Conservation (phyloP, 2,888 invertebrate species). For the Torymus tubicola region DNA sequence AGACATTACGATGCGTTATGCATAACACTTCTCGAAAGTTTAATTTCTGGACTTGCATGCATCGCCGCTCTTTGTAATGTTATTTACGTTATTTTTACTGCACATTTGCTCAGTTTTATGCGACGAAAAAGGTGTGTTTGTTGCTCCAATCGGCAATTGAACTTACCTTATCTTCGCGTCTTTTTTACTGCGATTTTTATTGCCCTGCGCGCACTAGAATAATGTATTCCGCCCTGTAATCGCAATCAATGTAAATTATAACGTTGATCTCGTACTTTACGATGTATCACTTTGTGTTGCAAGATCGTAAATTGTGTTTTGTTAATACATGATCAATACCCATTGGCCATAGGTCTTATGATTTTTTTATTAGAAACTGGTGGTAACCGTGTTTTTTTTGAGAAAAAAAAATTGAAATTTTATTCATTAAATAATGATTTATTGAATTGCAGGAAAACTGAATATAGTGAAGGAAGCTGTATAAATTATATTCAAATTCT, state of each 20-base stretch:
- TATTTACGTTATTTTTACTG: no score
- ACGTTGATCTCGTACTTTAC: constrained; percentile 8
- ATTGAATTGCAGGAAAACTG: no score
- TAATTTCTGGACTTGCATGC: no score
- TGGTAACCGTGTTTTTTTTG: no score
- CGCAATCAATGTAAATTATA: constrained; percentile 36
- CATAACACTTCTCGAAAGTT: neutral
- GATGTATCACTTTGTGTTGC: constrained; percentile 26
- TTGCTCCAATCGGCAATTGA: no score
- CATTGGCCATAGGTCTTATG: neutral
- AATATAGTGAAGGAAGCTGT: no score
- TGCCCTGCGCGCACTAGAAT: neutral
- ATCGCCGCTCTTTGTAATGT: no score
- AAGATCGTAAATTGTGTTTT: constrained; percentile 19
- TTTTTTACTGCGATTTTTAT: constrained; percentile 37
- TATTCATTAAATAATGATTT: neutral
- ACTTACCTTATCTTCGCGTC: no score
- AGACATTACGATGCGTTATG: neutral
- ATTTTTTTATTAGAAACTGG: no score
- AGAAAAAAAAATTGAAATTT: neutral
- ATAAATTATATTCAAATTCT: no score
- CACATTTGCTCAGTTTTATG: no score
- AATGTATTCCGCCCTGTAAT: constrained; percentile 31
- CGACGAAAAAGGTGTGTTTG: no score
- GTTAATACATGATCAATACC: constrained; percentile 4